These are phyloP conservation scores for human DNA, from an alignment of 2,113 vertebrate species.

Conservation along the genomic window GRCh38 chr5:139194001-139194500, in stretches of 20 bases:
- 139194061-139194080: not conserved
- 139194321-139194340: conserved; percentile 35
- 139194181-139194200: not conserved
- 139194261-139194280: not conserved
- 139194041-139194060: conserved; percentile 9
- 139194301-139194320: conserved; percentile 46
- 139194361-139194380: conserved; percentile 15
- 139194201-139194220: not conserved
- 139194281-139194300: conserved; percentile 29
- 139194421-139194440: conserved; percentile 35
- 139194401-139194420: not conserved
- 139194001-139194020: not conserved
- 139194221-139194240: not conserved
- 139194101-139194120: not conserved
- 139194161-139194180: not conserved
- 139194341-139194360: not conserved
- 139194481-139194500: conserved; percentile 64
- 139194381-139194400: conserved; percentile 1
- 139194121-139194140: not conserved
- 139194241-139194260: conserved; percentile 26
- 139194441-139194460: conserved; percentile 1
- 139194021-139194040: not conserved
- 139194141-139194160: conserved; percentile 19
- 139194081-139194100: not conserved
- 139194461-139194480: conserved; percentile 45